Evolutionary conservation across 2,888 invertebrate species (phyloP).

Genomic region (Drepanosiphum platanoidis): DNA sequence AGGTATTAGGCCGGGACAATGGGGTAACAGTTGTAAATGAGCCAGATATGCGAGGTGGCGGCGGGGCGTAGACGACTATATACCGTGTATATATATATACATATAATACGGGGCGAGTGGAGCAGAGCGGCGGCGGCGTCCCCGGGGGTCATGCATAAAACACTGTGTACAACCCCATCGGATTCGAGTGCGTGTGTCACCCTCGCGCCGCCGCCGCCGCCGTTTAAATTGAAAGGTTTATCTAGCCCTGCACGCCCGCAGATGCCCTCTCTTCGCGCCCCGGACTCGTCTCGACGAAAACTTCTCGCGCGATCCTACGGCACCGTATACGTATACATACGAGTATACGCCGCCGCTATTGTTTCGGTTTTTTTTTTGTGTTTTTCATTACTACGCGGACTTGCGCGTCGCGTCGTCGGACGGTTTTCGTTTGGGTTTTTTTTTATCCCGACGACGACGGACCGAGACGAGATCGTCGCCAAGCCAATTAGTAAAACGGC

Average conservation of each 20-base stretch:
- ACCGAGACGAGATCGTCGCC: background rate
- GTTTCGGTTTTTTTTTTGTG: no score
- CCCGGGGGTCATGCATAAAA: conserved; percentile 49
- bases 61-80: background rate
- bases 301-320: no score
- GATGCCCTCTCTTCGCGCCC: background rate
- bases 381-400: no score
- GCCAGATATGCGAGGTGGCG: conserved; percentile 32
- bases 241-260: conserved; percentile 1
- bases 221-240: conserved; percentile 59
- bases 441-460: background rate
- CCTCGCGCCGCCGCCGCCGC: background rate
- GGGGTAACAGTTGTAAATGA: conserved; percentile 61
- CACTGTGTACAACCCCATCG: background rate
- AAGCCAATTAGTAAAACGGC: conserved; percentile 1
- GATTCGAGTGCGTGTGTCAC: conserved; percentile 13
- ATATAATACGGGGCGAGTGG: background rate
- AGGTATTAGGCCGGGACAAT: conserved; percentile 50
- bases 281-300: no score
- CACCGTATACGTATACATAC: background rate
- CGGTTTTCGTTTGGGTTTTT: no score
- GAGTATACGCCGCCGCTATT: no score
- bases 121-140: background rate
- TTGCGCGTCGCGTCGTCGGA: no score
- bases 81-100: no score